Percentiles rank a stretch among this genome's conserved stretches.
Conservation (phyloP, 2,113 vertebrate genomes). For the Salvator merianae region DNA sequence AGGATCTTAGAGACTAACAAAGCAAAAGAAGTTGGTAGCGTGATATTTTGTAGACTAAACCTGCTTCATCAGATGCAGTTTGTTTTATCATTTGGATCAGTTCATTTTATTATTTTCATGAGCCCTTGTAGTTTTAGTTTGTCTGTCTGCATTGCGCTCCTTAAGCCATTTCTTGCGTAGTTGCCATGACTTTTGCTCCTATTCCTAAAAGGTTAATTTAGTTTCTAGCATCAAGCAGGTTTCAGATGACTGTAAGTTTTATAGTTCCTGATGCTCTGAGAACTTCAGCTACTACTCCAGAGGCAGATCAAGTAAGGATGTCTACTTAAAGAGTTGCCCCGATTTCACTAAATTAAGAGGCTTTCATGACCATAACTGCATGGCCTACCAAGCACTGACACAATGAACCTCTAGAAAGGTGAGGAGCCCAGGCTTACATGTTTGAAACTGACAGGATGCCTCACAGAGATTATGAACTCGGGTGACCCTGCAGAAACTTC, state of each 20-base stretch:
- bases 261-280: background rate
- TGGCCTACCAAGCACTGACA: background rate
- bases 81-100: background rate
- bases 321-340: background rate
- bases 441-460: background rate
- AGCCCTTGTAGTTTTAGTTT: conserved; percentile 4
- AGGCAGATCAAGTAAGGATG: background rate
- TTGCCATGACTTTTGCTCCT: background rate
- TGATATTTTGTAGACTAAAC: no score
- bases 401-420: background rate
- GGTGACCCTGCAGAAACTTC: background rate
- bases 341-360: background rate
- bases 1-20: no score
- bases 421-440: background rate
- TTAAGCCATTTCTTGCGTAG: background rate
- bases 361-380: background rate
- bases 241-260: background rate
- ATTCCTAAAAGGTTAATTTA: conserved; percentile 8
- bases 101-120: background rate
- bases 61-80: no score
- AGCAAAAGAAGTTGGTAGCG: no score
- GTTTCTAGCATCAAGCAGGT: background rate
- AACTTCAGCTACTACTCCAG: conserved; percentile 8
- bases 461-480: background rate
- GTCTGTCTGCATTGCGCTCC: no score